Percentiles rank a stretch among this genome's conserved stretches.
Evolutionary conservation across 2,888 invertebrate species (phyloP).

Genomic region (Adelphocoris suturalis): DNA sequence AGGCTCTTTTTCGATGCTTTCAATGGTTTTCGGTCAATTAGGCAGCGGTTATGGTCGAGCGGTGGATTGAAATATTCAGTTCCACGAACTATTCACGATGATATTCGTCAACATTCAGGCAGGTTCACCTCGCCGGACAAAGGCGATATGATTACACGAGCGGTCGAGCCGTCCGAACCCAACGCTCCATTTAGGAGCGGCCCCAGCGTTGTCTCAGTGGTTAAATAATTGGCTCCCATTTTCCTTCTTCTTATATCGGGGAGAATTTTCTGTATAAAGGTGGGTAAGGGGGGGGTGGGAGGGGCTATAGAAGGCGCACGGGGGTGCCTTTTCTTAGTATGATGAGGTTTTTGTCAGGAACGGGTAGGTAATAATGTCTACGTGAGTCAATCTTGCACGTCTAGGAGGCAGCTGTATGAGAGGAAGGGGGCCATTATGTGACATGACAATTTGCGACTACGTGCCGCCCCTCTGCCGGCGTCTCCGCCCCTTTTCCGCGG

Average conservation of each 20-base stretch:
- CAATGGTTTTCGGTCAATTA: background rate
- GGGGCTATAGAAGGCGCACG: background rate
- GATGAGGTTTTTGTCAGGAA: constrained; percentile 70
- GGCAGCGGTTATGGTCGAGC: constrained; percentile 7
- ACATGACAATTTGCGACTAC: constrained; percentile 74
- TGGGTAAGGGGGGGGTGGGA: background rate
- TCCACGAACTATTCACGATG: constrained; percentile 1
- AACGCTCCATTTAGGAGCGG: constrained; percentile 30
- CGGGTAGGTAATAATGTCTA: constrained; percentile 71
- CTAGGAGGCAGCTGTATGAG: background rate
- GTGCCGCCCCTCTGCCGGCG: constrained; percentile 55
- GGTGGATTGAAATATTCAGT: constrained; percentile 6
- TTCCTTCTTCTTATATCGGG: constrained; percentile 36
- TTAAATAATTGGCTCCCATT: constrained; percentile 59
- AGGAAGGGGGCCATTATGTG: constrained; percentile 70
- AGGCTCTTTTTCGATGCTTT: background rate
- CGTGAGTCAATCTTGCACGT: constrained; percentile 72
- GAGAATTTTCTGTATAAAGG: background rate
- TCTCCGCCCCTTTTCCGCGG: constrained; percentile 43
- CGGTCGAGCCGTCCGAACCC: background rate
- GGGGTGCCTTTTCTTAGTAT: constrained; percentile 65
- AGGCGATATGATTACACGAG: constrained; percentile 36
- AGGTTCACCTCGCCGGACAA: background rate
- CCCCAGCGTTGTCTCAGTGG: constrained; percentile 56
- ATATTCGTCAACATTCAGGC: background rate